Conservation (phyloP, 2,888 invertebrate genomes). For the Campopleginae sp. region DNA sequence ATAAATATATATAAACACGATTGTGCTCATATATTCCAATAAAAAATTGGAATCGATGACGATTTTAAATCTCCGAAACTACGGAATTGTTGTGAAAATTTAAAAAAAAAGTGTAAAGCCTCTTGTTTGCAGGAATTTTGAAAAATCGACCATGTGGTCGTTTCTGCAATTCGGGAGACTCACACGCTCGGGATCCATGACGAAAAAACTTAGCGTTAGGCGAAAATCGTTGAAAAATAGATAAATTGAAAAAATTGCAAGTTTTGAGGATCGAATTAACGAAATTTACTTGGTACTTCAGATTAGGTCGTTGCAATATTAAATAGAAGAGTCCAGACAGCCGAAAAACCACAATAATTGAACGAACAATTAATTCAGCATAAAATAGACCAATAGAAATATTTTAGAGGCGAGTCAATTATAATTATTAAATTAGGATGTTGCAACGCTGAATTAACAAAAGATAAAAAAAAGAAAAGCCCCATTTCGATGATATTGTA, state of each 20-base stretch:
- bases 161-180: constrained; percentile 27
- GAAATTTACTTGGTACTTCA: constrained; percentile 29
- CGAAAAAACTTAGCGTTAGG: constrained; percentile 53
- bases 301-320: constrained; percentile 48
- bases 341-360: constrained; percentile 7
- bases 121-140: constrained; percentile 1
- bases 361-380: constrained; percentile 20
- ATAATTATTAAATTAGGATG: constrained; percentile 24
- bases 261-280: constrained; percentile 27
- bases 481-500: constrained; percentile 29
- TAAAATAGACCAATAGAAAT: constrained; percentile 38
- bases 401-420: constrained; percentile 57
- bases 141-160: constrained; percentile 27
- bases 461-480: constrained; percentile 6
- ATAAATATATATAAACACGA: constrained; percentile 47
- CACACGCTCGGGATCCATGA: constrained; percentile 43
- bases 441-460: constrained; percentile 3
- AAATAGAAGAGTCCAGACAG: constrained; percentile 19
- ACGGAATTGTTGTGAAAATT: constrained; percentile 35
- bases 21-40: constrained; percentile 47
- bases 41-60: constrained; percentile 6
- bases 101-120: neutral
- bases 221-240: constrained; percentile 22
- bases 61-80: constrained; percentile 24
- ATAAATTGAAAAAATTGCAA: constrained; percentile 5